Base-by-base conservation (phyloP, 2,888 invertebrate genomes). In the Acleris literana region DNA sequence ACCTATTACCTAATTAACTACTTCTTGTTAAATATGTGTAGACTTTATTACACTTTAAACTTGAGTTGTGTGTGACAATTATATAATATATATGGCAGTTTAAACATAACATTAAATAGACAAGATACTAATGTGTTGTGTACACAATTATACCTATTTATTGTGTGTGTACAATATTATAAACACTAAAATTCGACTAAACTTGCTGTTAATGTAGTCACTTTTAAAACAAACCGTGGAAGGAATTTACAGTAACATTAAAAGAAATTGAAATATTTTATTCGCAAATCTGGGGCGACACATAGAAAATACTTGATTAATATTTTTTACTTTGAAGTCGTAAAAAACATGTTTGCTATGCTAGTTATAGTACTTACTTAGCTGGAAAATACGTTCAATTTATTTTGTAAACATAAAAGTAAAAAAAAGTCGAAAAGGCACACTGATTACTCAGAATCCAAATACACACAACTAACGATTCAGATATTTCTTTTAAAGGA, bases 241-340 rank as follows among this genome's bases (percentile, higher is more conserved):
- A 49, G 46, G 17, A 25, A 57, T 48, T 56, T 48, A 66, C 62
- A 22, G 51, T 46, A 25, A 17, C 57, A 66, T 53, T 62, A 66
- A 52, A 20, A 39, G 33, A 57, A 46, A 61, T 52, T 53, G 56
- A 62, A 62, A 62, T 57, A 18, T 57, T 52, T n/a, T 58, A 57
- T 62, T 56, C 44, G 6, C 43, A 44, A 18, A 22, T 62, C 25
- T 62, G 53, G 29, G 20, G 16, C n/a, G 25, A 53, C 16, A 53
- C 44, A 44, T 25, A 25, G 7, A 59, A 43, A 49, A 54, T 25
- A 39, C 5, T 6, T 52, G 7, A 43, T 6, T 52, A 5, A 43
- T 6, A 39, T 3, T 43, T 25, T 54, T 52, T n/a, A 16, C 25
- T 20, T 53, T 33, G 11, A 59, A 22, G 16, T n/a, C 18, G 16